A percentile compares a stretch with the other conserved stretches of the same genome.
Evolutionary conservation across 2,797 vertebrate species (phyloP).

Genomic region (Dryobates pubescens): DNA sequence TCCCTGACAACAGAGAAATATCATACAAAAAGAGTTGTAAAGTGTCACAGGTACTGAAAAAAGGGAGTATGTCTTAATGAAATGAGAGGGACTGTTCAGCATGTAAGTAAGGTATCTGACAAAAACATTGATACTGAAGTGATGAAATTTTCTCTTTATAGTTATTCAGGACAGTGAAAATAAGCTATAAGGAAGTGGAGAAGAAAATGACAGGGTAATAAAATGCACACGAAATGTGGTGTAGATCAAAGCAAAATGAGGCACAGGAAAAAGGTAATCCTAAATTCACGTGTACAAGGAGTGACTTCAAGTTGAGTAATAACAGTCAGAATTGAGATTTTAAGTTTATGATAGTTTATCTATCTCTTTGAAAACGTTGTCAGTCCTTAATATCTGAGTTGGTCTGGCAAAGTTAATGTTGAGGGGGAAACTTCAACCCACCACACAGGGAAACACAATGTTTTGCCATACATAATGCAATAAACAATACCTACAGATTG

Average conservation of each 20-base stretch:
- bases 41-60: neutral
- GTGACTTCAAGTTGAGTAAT: neutral
- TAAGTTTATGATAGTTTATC: neutral
- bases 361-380: neutral
- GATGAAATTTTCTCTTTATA: neutral
- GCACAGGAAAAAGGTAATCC: neutral
- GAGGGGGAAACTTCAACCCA: too few relatives aligned
- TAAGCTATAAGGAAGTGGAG: constrained; percentile 1
- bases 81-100: neutral
- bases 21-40: neutral
- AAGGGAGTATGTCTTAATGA: neutral
- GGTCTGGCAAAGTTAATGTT: too few relatives aligned
- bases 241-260: neutral
- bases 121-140: neutral
- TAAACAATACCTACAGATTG: neutral
- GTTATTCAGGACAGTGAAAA: neutral
- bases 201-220: neutral
- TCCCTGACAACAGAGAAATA: neutral
- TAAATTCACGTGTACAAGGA: neutral
- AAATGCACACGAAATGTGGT: neutral
- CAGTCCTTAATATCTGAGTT: neutral
- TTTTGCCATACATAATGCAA: neutral
- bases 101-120: neutral
- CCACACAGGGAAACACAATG: neutral
- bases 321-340: neutral